A percentile compares a stretch with the other conserved stretches of the same genome.
Evolutionary conservation across 2,113 vertebrate genomes (phyloP).

Genomic region (Alligator sinensis): DNA sequence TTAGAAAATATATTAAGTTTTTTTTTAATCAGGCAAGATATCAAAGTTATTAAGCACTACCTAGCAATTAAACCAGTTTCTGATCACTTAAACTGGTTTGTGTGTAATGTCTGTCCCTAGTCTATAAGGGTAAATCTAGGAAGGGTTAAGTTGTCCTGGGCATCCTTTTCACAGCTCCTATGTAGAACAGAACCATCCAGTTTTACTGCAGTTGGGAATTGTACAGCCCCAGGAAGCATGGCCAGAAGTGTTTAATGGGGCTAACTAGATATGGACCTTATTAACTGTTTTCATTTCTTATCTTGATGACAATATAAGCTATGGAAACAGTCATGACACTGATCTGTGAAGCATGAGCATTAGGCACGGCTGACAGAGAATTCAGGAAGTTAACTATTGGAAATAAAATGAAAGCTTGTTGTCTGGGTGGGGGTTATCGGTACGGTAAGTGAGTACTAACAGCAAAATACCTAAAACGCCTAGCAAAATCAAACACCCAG

Average conservation of each 20-base stretch:
- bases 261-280: background rate
- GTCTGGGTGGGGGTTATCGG: background rate
- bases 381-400: background rate
- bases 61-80: background rate
- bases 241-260: background rate
- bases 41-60: background rate
- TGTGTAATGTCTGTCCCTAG: too few species aligned
- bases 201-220: background rate
- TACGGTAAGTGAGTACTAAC: background rate
- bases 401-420: background rate
- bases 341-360: too few species aligned
- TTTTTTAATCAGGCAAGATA: background rate
- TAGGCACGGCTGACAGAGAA: background rate
- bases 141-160: too few species aligned
- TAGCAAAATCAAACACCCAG: background rate
- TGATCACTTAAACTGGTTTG: too few species aligned
- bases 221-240: background rate
- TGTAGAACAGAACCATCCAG: too few species aligned
- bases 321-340: background rate
- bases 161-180: too few species aligned
- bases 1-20: rapidly evolving
- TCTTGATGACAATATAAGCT: too few species aligned
- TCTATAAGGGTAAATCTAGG: too few species aligned
- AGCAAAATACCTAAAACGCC: background rate
- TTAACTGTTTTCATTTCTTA: too few species aligned